phyloP scores from a whole-genome alignment of 2,797 vertebrate species.

The Buphagus erythrorhynchus region DNA sequence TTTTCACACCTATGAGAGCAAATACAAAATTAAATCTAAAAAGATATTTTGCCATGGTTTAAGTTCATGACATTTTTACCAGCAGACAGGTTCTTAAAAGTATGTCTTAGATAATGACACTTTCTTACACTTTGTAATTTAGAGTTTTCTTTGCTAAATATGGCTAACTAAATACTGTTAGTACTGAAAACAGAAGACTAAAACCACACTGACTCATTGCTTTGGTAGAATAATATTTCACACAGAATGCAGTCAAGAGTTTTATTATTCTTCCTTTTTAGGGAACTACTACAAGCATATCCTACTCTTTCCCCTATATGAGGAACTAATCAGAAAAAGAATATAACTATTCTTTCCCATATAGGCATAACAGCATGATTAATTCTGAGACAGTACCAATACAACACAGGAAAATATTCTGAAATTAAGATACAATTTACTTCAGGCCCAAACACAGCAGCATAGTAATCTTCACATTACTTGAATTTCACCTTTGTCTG shows the following conservation, averaged over 20 bases:
- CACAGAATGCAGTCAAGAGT: not conserved
- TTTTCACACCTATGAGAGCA: not conserved
- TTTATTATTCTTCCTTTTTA: constrained; percentile 1
- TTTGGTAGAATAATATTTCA: constrained; percentile 8
- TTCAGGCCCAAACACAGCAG: constrained; percentile 23
- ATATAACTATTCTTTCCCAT: not conserved
- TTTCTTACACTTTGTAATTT: constrained; percentile 57
- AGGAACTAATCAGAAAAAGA: not conserved
- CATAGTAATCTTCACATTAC: not conserved
- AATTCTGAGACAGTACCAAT: constrained; percentile 10
- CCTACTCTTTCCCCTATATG: not conserved
- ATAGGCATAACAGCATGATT: not conserved
- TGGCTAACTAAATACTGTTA: constrained; percentile 44
- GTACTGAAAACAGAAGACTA: constrained; percentile 40
- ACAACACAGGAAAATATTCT: not conserved
- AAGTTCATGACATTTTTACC: not conserved
- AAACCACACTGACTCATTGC: constrained; percentile 7
- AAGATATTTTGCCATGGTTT: not conserved
- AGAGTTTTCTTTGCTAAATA: constrained; percentile 59
- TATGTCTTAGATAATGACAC: not conserved
- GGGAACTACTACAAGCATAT: not conserved
- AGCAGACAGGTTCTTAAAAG: constrained; percentile 38
- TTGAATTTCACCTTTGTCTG: constrained; percentile 2
- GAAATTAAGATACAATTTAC: constrained; percentile 40
- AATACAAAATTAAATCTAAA: not conserved